phyloP scores from a whole-genome alignment of 2,113 vertebrate species.

The Crocuta crocuta region DNA sequence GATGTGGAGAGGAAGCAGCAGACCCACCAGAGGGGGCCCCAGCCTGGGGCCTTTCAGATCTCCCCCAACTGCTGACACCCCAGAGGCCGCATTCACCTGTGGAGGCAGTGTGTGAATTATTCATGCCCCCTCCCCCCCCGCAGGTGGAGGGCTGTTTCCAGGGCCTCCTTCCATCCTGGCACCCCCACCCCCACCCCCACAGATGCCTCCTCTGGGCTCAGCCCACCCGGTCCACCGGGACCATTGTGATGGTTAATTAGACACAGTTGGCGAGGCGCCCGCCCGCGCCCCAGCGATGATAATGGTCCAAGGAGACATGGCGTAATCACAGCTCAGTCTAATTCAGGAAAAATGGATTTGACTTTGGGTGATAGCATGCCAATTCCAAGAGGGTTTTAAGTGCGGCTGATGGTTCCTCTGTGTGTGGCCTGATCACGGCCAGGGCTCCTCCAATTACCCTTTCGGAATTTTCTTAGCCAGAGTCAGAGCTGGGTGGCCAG shows the following conservation, averaged over 20 bases:
- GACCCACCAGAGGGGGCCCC: fast-evolving
- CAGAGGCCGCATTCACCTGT: fast-evolving
- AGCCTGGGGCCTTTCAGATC: not conserved
- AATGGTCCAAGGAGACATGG: fast-evolving
- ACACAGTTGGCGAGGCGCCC: not conserved
- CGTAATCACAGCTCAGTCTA: not conserved
- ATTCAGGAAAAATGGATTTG: not conserved
- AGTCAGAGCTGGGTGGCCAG: not conserved
- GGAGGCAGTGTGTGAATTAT: fast-evolving
- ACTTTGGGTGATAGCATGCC: not conserved
- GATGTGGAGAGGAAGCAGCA: fast-evolving
- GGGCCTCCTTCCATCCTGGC: not conserved
- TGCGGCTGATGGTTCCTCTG: not conserved
- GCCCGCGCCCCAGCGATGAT: fast-evolving
- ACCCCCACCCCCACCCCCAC: fast-evolving
- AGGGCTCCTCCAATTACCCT: fast-evolving
- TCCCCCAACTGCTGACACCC: fast-evolving
- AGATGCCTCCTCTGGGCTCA: not conserved
- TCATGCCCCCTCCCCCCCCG: not conserved
- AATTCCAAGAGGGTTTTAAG: fast-evolving
- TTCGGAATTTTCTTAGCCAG: not conserved
- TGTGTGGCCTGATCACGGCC: fast-evolving
- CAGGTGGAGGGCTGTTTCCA: fast-evolving
- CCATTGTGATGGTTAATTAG: not conserved
- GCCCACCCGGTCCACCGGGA: fast-evolving